phyloP scores from a whole-genome alignment of 2,888 invertebrate genomes.

The Latheticus oryzae region DNA sequence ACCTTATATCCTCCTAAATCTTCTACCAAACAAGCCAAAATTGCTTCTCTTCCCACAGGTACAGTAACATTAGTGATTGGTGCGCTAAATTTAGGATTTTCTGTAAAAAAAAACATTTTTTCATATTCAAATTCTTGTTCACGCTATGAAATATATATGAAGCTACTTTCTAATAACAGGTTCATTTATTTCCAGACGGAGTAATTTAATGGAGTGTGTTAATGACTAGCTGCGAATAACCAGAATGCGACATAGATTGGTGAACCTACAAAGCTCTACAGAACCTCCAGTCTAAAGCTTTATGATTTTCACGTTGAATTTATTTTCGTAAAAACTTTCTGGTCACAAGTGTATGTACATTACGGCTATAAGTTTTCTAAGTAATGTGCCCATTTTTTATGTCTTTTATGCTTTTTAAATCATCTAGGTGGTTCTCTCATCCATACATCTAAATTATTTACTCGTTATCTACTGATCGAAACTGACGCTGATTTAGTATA shows the following conservation, averaged over 20 bases:
- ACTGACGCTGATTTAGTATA: slow-evolving; percentile 7
- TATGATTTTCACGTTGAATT: slow-evolving; percentile 32
- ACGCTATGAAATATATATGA: slow-evolving; percentile 32
- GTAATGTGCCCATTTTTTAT: no score
- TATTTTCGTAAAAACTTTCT: slow-evolving; percentile 23
- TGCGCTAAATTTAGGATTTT: slow-evolving; percentile 84
- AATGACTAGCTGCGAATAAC: slow-evolving; percentile 54
- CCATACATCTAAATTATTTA: no score
- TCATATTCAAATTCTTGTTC: slow-evolving; percentile 22
- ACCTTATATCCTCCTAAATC: slow-evolving; percentile 88
- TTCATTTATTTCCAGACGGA: slow-evolving; percentile 55
- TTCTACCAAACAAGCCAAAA: slow-evolving; percentile 84
- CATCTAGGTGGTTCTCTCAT: no score
- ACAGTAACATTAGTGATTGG: slow-evolving; percentile 87
- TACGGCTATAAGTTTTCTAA: slow-evolving; percentile 1
- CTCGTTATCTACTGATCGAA: slow-evolving; percentile 1
- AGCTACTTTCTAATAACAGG: slow-evolving; percentile 39
- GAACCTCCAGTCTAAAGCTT: slow-evolving; percentile 52
- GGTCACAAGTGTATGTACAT: background rate
- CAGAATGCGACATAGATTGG: slow-evolving; percentile 49
- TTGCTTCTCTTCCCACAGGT: slow-evolving; percentile 85
- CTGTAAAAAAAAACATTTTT: slow-evolving; percentile 65
- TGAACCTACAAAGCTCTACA: slow-evolving; percentile 52
- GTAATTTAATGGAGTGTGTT: slow-evolving; percentile 58
- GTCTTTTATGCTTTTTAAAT: no score